Base-by-base conservation (phyloP, 2,888 invertebrate species). In the Anaspis maculata region DNA sequence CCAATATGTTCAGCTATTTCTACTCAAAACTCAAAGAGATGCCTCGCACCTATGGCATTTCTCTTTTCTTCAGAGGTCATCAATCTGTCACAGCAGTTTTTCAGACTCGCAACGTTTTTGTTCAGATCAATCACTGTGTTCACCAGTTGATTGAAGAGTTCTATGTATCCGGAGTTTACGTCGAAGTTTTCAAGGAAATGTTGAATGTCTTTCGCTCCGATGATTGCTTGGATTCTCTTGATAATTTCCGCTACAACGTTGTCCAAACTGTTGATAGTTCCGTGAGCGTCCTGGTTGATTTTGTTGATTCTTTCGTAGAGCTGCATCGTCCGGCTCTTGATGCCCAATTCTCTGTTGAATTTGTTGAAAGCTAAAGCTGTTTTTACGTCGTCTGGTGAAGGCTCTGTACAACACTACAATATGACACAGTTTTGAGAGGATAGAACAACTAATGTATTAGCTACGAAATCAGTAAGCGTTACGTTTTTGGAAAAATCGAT, bases 61-160 rank as follows among this genome's bases (percentile, higher is more conserved):
- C 58, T 39, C 41, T 61, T 59, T 24, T 61, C 59, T 44, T 61
- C 61, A 16, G 59, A 40, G 2, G 48, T 32, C 12, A 61, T 34
- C 9, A 61, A 40, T 11, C 54, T 37, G 25, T 57, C 50, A 30
- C 57, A 57, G 31, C 54, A 53, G 10, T 54, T 52, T 14, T 51
- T 45, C 37, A 57, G 59, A 9, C 40, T 39, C 3, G 54, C 49
- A 29, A 61, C 32, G 21, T 50, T 48, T 30, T 47, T 49, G 26
- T 46, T 41, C 14, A 61, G 29, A 4, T 34, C 32, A 2, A 47
- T 21, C 1, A 54, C 57, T 3, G 49, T 44, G 5, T 47, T 42
- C 12, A 58, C 25, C 3, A 59, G 40, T 22, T 45, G 46, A 15
- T 48, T 50, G 27, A 60, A 54, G 7, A 56, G 33, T 13, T 54